phyloP scores from a whole-genome alignment of 2,888 invertebrate genomes.

The Caenorhabditis doughertyi region DNA sequence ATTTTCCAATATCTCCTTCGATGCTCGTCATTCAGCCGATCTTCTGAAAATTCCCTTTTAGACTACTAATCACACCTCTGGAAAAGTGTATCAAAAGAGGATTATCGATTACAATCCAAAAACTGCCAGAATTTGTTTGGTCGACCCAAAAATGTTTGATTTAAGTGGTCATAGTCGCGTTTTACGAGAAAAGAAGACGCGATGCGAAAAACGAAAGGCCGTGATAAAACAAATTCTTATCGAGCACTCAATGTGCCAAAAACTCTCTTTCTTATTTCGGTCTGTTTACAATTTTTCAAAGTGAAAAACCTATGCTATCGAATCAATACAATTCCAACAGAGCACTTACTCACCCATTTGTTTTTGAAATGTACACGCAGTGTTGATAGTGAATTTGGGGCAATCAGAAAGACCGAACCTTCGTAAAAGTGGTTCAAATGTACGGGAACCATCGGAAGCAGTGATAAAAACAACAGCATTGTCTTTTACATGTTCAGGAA shows the following conservation, averaged over 20 bases:
- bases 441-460: conserved; percentile 65
- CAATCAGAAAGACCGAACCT: conserved; percentile 63
- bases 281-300: conserved; percentile 39
- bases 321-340: conserved; percentile 8
- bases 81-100: conserved; percentile 11
- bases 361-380: conserved; percentile 67
- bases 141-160: conserved; percentile 48
- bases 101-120: conserved; percentile 47
- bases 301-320: not conserved
- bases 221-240: conserved; percentile 49
- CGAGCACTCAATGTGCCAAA: conserved; percentile 40
- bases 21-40: conserved; percentile 68
- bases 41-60: conserved; percentile 66
- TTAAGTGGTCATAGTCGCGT: conserved; percentile 34
- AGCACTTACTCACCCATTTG: conserved; percentile 52
- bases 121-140: conserved; percentile 28
- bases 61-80: not conserved
- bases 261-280: conserved; percentile 7
- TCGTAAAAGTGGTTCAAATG: conserved; percentile 41
- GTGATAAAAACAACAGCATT: conserved; percentile 68
- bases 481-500: conserved; percentile 60
- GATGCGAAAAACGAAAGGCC: conserved; percentile 15
- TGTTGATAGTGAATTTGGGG: conserved; percentile 65
- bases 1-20: conserved; percentile 70
- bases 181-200: conserved; percentile 47